Evolutionary conservation across 2,113 vertebrate genomes (phyloP).

Genomic region (Dasyprocta punctata): DNA sequence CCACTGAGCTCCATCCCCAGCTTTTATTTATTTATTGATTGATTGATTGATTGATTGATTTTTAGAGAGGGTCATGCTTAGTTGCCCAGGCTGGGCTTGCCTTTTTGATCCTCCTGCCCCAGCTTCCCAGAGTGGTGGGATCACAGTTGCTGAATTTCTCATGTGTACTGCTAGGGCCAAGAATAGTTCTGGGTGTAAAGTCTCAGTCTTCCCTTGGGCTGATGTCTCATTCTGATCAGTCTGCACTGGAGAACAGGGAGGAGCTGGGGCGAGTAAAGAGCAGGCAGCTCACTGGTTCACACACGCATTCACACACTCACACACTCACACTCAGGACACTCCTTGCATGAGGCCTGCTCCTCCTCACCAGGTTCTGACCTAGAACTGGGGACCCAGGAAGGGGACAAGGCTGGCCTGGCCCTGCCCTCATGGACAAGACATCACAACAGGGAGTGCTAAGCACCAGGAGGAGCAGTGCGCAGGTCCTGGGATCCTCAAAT

Average conservation of each 20-base stretch:
- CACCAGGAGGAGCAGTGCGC: fast-evolving
- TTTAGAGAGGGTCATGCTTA: not conserved
- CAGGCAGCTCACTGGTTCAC: not conserved
- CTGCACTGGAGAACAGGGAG: not conserved
- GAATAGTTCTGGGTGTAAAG: not conserved
- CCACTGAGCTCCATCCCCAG: not conserved
- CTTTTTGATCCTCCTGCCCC: not conserved
- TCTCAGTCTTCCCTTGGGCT: not conserved
- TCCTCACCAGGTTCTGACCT: not conserved
- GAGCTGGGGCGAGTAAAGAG: not conserved
- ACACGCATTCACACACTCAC: fast-evolving
- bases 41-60: not conserved
- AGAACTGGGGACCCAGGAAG: not conserved
- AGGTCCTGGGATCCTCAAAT: not conserved
- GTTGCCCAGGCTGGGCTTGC: not conserved
- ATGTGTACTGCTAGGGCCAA: not conserved
- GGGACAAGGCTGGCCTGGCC: not conserved
- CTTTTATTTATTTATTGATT: not conserved
- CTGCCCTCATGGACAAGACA: not conserved
- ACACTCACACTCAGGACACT: too few species aligned
- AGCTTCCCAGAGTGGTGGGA: not conserved
- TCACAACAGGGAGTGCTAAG: fast-evolving
- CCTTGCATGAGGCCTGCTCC: not conserved
- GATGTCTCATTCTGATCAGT: not conserved
- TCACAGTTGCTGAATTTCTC: not conserved